Conservation (phyloP, 2,888 invertebrate genomes). For the Philereme vetulata region DNA sequence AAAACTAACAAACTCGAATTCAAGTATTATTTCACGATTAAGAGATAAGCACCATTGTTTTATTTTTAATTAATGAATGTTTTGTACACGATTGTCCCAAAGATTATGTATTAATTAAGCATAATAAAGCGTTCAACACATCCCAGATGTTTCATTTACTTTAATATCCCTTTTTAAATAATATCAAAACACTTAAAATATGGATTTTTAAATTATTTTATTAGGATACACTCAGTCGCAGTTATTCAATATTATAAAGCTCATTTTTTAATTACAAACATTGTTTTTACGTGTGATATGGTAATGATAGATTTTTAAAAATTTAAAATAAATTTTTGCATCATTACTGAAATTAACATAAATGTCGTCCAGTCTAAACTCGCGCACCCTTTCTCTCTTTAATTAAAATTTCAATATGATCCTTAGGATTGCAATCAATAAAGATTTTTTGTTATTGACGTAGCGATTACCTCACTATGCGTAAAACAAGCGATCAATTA, state of each 20-base stretch:
- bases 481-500: no score
- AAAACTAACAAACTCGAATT: slow-evolving; percentile 21
- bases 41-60: slow-evolving; percentile 24
- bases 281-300: slow-evolving; percentile 1
- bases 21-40: slow-evolving; percentile 15
- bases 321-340: not conserved
- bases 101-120: slow-evolving; percentile 17
- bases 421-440: no score
- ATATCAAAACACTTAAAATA: slow-evolving; percentile 44
- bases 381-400: no score
- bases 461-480: no score
- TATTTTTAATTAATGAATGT: slow-evolving; percentile 6
- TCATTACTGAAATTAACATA: no score
- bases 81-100: slow-evolving; percentile 26
- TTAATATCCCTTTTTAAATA: slow-evolving; percentile 37
- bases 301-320: not conserved
- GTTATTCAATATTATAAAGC: slow-evolving; percentile 54
- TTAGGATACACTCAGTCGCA: slow-evolving; percentile 60
- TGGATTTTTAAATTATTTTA: slow-evolving; percentile 37
- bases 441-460: no score
- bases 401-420: no score
- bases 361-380: no score
- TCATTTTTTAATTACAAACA: slow-evolving; percentile 43
- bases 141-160: slow-evolving; percentile 10
- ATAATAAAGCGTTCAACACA: slow-evolving; percentile 44